A percentile compares a stretch with the other conserved stretches of the same genome.
phyloP scores from a whole-genome alignment of 2,888 invertebrate species.

The Cyclophora albipunctata region DNA sequence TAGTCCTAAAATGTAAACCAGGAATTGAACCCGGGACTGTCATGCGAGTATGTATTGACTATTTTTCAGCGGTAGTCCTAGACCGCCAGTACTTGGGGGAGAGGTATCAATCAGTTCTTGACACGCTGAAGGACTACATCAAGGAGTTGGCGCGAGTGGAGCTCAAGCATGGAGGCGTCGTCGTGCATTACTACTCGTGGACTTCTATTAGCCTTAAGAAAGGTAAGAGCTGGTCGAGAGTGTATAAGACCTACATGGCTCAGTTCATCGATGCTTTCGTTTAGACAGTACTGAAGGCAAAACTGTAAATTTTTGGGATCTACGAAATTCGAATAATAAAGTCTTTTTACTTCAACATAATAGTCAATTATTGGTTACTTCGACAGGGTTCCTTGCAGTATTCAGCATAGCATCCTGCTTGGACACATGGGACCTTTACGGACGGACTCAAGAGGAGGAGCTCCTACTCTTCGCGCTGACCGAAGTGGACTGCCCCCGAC shows the following conservation, averaged over 20 bases:
- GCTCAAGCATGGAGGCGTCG: conserved; percentile 80
- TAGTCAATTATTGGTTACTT: background rate
- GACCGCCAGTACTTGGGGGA: conserved; percentile 80
- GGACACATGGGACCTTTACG: conserved; percentile 83
- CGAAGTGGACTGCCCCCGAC: conserved; percentile 85
- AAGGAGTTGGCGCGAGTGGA: conserved; percentile 78
- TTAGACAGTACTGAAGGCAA: too few relatives aligned
- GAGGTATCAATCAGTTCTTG: conserved; percentile 72
- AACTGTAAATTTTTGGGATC: too few relatives aligned
- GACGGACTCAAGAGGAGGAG: conserved; percentile 76
- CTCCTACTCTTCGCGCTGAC: conserved; percentile 84
- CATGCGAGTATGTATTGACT: too few relatives aligned
- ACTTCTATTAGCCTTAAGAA: conserved; percentile 80
- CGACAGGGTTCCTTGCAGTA: conserved; percentile 81
- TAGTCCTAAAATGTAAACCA: too few relatives aligned
- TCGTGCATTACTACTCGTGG: conserved; percentile 81
- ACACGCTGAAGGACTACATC: conserved; percentile 77
- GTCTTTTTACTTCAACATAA: background rate
- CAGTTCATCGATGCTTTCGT: too few relatives aligned
- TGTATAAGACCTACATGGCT: too few relatives aligned
- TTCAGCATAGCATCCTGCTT: conserved; percentile 84
- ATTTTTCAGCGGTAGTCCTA: conserved; percentile 78
- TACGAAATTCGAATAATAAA: background rate
- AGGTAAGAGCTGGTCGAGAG: too few relatives aligned
- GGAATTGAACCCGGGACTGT: too few relatives aligned